Conservation (phyloP, 2,113 vertebrate genomes). For the Oryzias curvinotus region DNA sequence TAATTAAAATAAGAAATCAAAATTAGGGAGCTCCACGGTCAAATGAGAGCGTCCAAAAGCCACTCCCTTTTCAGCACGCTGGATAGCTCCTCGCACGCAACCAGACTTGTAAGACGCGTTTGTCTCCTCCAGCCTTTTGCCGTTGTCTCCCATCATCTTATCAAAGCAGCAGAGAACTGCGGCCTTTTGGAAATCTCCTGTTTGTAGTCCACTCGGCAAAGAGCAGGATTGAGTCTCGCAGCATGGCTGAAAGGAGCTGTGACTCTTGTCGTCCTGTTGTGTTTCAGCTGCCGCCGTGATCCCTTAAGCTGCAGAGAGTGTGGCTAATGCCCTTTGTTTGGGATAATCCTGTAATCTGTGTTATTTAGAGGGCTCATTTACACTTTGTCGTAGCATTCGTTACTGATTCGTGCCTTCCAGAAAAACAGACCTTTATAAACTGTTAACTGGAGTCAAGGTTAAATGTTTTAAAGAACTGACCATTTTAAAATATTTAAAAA, state of each 20-base stretch:
- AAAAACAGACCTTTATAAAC: slow-evolving; percentile 26
- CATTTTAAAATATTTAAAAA: no score
- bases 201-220: slow-evolving; percentile 39
- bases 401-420: slow-evolving; percentile 54
- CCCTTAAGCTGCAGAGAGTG: slow-evolving; percentile 77
- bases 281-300: slow-evolving; percentile 80
- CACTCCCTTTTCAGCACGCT: slow-evolving; percentile 82
- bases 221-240: slow-evolving; percentile 25
- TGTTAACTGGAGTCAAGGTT: slow-evolving; percentile 26
- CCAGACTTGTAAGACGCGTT: slow-evolving; percentile 42
- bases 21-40: slow-evolving; percentile 19
- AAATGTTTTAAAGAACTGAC: not conserved
- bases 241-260: slow-evolving; percentile 57
- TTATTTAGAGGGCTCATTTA: slow-evolving; percentile 79
- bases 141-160: slow-evolving; percentile 54
- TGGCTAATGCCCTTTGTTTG: slow-evolving; percentile 80
- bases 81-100: slow-evolving; percentile 72
- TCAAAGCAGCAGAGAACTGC: slow-evolving; percentile 43
- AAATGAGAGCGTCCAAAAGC: slow-evolving; percentile 57
- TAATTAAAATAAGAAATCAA: not conserved
- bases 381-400: slow-evolving; percentile 59
- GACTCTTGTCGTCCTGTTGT: slow-evolving; percentile 74
- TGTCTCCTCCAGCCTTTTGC: slow-evolving; percentile 49
- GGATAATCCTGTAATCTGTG: slow-evolving; percentile 81
- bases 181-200: slow-evolving; percentile 51